phyloP scores from a whole-genome alignment of 2,888 invertebrate genomes.

The Eumacrocentrus americanus region DNA sequence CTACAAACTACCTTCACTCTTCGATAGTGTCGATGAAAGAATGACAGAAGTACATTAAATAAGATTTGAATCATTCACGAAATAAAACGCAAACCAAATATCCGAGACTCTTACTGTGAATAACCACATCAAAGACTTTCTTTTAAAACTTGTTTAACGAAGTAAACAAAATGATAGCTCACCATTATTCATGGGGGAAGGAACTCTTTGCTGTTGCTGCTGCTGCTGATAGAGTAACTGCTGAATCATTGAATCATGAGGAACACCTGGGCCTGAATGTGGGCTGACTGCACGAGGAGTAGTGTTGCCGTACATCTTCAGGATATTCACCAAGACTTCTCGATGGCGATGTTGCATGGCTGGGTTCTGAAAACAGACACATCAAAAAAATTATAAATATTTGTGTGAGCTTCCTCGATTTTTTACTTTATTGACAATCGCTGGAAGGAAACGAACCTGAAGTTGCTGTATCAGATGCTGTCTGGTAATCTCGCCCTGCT shows the following conservation, averaged over 20 bases:
- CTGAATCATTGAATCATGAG: slow-evolving; percentile 61
- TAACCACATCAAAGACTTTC: too few relatives aligned
- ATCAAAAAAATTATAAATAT: background rate
- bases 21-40: background rate
- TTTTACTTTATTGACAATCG: slow-evolving; percentile 3
- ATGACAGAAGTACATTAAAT: background rate
- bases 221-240: slow-evolving; percentile 61
- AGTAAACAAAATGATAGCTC: slow-evolving; percentile 24
- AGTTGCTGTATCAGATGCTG: slow-evolving; percentile 80
- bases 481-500: slow-evolving; percentile 78
- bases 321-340: slow-evolving; percentile 73
- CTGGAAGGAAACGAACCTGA: slow-evolving; percentile 53
- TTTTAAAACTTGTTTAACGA: too few relatives aligned
- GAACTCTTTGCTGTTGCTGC: slow-evolving; percentile 58
- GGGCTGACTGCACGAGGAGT: slow-evolving; percentile 57
- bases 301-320: slow-evolving; percentile 64
- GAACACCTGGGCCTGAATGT: slow-evolving; percentile 59
- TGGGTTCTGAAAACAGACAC: slow-evolving; percentile 64
- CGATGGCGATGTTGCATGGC: slow-evolving; percentile 76
- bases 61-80: background rate
- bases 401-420: background rate
- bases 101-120: too few relatives aligned
- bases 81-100: background rate
- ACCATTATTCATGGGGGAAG: slow-evolving; percentile 61
- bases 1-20: background rate